Evolutionary conservation across 2,888 invertebrate species (phyloP).

Genomic region (Erebia ligea): DNA sequence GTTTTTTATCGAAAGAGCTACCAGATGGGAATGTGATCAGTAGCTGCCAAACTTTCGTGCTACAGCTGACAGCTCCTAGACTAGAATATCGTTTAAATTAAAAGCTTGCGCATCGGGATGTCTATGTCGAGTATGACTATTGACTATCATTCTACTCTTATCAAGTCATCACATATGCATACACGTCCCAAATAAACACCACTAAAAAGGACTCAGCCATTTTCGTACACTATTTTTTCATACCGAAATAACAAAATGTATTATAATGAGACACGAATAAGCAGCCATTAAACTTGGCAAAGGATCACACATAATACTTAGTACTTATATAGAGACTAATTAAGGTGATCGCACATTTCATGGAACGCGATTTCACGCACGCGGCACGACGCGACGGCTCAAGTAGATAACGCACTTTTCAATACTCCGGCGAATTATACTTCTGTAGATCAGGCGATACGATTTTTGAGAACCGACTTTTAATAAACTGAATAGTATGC

Average conservation of each 20-base stretch:
- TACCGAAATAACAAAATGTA: slow-evolving; percentile 26
- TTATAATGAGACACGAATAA: slow-evolving; percentile 38
- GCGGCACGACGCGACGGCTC: neutral
- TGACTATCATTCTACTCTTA: slow-evolving; percentile 27
- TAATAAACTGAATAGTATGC: too few species aligned
- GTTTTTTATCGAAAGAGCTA: too few species aligned
- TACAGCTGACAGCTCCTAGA: neutral
- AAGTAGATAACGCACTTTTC: too few species aligned
- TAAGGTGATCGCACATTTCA: neutral
- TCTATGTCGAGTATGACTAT: slow-evolving; percentile 12
- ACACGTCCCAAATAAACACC: slow-evolving; percentile 40
- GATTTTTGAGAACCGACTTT: too few species aligned
- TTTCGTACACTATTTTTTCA: slow-evolving; percentile 46
- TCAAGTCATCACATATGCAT: slow-evolving; percentile 32
- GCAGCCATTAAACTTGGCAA: slow-evolving; percentile 30
- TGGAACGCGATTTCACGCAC: neutral
- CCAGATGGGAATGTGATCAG: too few species aligned
- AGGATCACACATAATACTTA: slow-evolving; percentile 2
- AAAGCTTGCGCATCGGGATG: slow-evolving; percentile 23
- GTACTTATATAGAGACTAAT: neutral
- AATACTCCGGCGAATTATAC: too few species aligned
- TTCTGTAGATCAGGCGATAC: too few species aligned
- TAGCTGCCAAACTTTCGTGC: neutral
- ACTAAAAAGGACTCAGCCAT: slow-evolving; percentile 46
- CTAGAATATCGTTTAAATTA: slow-evolving; percentile 26